Percentiles rank a stretch among this genome's conserved stretches.
phyloP scores from a whole-genome alignment of 2,888 invertebrate genomes.

The Metalampra italica region DNA sequence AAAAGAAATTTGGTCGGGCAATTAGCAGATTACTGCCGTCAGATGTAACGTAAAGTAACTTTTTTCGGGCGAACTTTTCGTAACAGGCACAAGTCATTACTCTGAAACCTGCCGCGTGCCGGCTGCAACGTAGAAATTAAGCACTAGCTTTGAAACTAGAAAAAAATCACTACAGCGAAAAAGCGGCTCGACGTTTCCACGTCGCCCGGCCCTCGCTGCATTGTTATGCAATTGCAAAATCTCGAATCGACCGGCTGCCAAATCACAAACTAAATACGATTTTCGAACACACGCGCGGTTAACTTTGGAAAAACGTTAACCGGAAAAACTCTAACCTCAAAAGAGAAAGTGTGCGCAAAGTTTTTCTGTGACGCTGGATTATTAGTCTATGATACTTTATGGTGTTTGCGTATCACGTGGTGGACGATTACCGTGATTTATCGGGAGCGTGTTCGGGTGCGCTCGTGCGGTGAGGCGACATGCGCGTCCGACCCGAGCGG shows the following conservation, averaged over 20 bases:
- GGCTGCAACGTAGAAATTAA: constrained; percentile 37
- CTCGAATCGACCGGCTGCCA: constrained; percentile 40
- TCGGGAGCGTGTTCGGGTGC: constrained; percentile 53
- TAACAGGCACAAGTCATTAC: constrained; percentile 53
- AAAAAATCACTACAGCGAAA: constrained; percentile 48
- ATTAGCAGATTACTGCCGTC: constrained; percentile 65
- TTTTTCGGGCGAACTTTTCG: constrained; percentile 59
- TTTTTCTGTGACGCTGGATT: constrained; percentile 17
- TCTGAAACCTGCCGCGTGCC: constrained; percentile 51
- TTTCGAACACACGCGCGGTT: constrained; percentile 29
- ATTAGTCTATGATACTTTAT: constrained; percentile 51
- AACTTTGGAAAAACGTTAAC: constrained; percentile 42
- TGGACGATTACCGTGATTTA: constrained; percentile 48
- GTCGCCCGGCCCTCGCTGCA: constrained; percentile 62
- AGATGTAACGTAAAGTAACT: constrained; percentile 43
- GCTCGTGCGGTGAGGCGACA: constrained; percentile 34
- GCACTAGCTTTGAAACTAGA: constrained; percentile 25
- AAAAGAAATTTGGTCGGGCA: constrained; percentile 58
- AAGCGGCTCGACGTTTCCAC: constrained; percentile 56
- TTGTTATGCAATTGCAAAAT: constrained; percentile 69
- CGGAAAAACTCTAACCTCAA: constrained; percentile 53
- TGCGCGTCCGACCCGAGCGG: constrained; percentile 50
- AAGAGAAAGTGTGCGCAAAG: constrained; percentile 31
- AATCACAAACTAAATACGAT: constrained; percentile 41
- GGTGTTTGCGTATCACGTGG: constrained; percentile 45